A percentile compares a stretch with the other conserved stretches of the same genome.
These are phyloP conservation scores for Aleiodes leptofemur DNA, from an alignment of 2,888 invertebrate genomes.

Conservation along the genomic window DNA sequence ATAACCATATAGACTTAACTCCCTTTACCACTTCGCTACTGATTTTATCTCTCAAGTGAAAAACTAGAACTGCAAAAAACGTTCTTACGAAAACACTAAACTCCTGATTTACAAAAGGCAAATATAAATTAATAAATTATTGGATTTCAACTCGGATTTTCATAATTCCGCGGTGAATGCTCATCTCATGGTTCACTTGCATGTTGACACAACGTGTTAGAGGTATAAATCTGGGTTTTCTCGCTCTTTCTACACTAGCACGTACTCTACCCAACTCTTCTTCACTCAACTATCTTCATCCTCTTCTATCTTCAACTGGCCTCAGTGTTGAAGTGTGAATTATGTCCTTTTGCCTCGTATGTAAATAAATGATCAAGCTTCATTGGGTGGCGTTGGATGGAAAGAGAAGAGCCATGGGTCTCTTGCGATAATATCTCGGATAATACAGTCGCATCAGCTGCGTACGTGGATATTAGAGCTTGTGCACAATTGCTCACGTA, in stretches of 20 bases:
- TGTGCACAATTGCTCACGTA: neutral
- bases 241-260: neutral
- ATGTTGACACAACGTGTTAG: too few species aligned
- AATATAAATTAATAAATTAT: too few species aligned
- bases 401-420: neutral
- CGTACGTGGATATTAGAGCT: neutral
- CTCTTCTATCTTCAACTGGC: neutral
- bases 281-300: neutral
- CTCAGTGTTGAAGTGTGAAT: neutral
- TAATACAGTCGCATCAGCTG: neutral
- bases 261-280: neutral
- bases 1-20: too few species aligned
- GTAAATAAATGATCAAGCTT: slow-evolving; percentile 3
- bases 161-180: too few species aligned
- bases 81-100: too few species aligned
- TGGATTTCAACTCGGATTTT: too few species aligned
- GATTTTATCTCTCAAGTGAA: too few species aligned
- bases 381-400: neutral
- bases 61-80: too few species aligned
- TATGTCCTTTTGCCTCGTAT: slow-evolving; percentile 1
- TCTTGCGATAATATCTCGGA: neutral
- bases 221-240: neutral
- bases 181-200: too few species aligned
- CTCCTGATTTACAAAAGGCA: too few species aligned
- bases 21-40: too few species aligned